Conservation (phyloP, 2,797 vertebrate species). For the Amazona finschi region DNA sequence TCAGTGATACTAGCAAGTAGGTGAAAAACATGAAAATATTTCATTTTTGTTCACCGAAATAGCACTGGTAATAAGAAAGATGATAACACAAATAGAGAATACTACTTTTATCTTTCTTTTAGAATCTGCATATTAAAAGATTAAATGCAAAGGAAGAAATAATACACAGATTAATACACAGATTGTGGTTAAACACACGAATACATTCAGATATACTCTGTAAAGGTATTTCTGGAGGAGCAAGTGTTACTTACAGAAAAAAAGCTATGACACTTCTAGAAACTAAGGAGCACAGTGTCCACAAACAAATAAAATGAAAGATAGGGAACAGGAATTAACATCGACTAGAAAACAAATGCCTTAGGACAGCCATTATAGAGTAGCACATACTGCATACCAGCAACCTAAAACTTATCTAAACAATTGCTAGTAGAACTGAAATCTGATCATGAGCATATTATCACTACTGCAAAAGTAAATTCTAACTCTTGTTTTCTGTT, state of each 20-base stretch:
- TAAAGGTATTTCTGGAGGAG: neutral
- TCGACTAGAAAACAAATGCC: neutral
- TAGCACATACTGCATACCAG: neutral
- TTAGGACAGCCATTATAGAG: neutral
- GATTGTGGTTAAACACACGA: neutral
- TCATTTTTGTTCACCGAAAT: neutral
- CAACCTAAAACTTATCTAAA: neutral
- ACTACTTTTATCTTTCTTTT: neutral
- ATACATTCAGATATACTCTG: neutral
- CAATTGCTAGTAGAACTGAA: neutral
- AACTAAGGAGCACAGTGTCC: neutral
- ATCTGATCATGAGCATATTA: neutral
- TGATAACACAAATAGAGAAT: neutral
- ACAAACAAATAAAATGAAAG: neutral
- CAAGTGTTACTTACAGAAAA: neutral
- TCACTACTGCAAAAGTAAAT: neutral
- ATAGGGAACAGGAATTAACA: neutral
- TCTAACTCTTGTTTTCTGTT: neutral
- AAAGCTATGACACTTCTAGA: neutral
- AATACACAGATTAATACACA: neutral
- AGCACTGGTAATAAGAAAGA: neutral
- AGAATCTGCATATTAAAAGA: neutral
- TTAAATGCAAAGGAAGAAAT: neutral
- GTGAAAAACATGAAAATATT: neutral
- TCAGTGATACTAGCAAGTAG: neutral